phyloP scores from a whole-genome alignment of 2,113 vertebrate genomes.

The Leptocoma aspasia region DNA sequence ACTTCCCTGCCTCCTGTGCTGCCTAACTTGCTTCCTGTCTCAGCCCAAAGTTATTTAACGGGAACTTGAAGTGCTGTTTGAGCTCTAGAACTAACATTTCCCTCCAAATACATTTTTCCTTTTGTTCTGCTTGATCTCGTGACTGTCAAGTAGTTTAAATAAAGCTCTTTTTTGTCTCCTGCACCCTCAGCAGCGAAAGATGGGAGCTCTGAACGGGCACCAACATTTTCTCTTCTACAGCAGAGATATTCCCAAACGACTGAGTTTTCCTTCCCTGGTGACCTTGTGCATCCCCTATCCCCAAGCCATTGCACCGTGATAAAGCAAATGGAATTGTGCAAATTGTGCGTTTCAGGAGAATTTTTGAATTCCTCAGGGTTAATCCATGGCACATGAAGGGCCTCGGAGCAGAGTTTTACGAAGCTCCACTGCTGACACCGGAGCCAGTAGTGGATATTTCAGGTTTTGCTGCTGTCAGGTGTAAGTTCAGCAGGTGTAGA shows the following conservation, averaged over 20 bases:
- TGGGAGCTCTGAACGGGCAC: not conserved
- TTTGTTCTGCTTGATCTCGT: not conserved
- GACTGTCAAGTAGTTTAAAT: not conserved
- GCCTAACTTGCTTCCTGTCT: not conserved
- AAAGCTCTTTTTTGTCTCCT: not conserved
- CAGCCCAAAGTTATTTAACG: not conserved
- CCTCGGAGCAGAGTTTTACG: not conserved
- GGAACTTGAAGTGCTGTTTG: not conserved
- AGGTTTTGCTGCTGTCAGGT: not conserved
- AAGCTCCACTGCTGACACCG: rapidly evolving
- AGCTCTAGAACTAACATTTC: not conserved
- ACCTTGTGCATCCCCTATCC: not conserved
- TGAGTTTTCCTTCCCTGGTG: not conserved
- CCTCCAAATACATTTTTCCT: not conserved
- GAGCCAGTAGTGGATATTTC: not conserved
- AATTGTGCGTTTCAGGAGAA: not conserved
- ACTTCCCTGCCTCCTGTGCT: not conserved
- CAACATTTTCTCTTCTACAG: not conserved
- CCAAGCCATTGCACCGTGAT: rapidly evolving
- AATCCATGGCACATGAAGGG: not conserved
- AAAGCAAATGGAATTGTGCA: not conserved
- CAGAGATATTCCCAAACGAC: not conserved
- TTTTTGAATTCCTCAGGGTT: not conserved
- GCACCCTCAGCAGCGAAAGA: not conserved
- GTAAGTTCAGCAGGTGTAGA: not conserved